A percentile compares a stretch with the other conserved stretches of the same genome.
Evolutionary conservation across 2,797 vertebrate species (phyloP).

Genomic region (Mormyrops boulengeri): DNA sequence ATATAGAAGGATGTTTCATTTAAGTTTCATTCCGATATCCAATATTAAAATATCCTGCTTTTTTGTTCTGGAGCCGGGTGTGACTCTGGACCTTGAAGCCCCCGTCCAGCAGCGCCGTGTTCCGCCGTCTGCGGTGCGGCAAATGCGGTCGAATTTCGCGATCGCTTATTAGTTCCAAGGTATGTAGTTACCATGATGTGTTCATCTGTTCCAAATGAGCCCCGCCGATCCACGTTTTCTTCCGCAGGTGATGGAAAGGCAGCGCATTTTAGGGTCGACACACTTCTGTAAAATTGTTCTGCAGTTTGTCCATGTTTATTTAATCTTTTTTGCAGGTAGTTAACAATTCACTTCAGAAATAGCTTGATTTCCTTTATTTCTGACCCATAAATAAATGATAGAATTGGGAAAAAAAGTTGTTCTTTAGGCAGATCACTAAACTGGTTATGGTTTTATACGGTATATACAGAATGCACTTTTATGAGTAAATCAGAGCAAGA

Average conservation of each 20-base stretch:
- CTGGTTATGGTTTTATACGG: constrained; percentile 28
- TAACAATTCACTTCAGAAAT: constrained; percentile 58
- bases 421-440: constrained; percentile 52
- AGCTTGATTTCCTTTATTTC: constrained; percentile 67
- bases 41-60: not conserved
- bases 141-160: not conserved
- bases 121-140: not conserved
- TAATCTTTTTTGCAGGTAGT: not conserved
- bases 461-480: constrained; percentile 49
- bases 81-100: not conserved
- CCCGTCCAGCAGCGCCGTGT: not conserved
- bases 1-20: not conserved
- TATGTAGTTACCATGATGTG: not conserved
- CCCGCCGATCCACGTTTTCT: not conserved
- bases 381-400: constrained; percentile 76
- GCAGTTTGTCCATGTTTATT: constrained; percentile 9
- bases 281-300: not conserved
- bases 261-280: not conserved
- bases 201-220: not conserved
- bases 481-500: constrained; percentile 46
- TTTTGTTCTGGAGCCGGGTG: not conserved
- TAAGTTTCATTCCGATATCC: not conserved
- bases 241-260: not conserved
- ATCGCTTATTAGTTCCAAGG: constrained; percentile 8
- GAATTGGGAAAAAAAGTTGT: constrained; percentile 72